Base-by-base conservation (phyloP, 2,113 vertebrate species). In the Dissostichus mawsoni region DNA sequence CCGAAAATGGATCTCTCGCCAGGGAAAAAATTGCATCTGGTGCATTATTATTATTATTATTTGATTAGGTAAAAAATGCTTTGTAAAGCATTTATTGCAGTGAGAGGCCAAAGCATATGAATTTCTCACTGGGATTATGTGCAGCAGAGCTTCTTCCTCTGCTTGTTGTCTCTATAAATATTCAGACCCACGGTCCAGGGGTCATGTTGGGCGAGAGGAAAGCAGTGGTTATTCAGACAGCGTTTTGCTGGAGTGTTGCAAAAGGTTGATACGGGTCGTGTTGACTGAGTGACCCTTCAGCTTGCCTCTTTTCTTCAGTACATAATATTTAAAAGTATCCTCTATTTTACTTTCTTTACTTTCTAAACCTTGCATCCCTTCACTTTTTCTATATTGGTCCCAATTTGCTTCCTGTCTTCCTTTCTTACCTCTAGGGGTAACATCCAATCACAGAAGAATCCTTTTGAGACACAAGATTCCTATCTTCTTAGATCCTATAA, bases 101-200 rank as follows among this genome's bases (percentile, higher is more conserved):
- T 16, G 25, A 68, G 76, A 81, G 51, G 53, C 58, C 87, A 66
- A 63, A 57, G 55, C 78, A 76, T 68, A 86, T 80, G 57, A 47
- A 82, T 88, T 83, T 81, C 78, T 89, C 56, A 74, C 87, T 83
- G 83, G 69, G 90, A 88, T 92, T 82, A 90, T 87, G 88, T 68
- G 78, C 81, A 78, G 80, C 53, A 56, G 64, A 72, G 80, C 33
- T 64, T 80, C 78, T 80, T 84, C 65, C 85, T 47, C 86, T 8
- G 70, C 20, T 3, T 82, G 87, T 68, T 33, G 62, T 67, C 76
- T 81, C 69, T 55, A 83, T 89, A 86, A 89, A 91, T 90, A 90
- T 93, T 89, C 76, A 91, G 71, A 70, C 12, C 61, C 62, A 48
- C 66, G n/a, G 83, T 73, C 55, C 74, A n/a, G 18, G 69, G 88